Conservation (phyloP, 2,888 invertebrate species). For the Pycnomerus fuliginosus region DNA sequence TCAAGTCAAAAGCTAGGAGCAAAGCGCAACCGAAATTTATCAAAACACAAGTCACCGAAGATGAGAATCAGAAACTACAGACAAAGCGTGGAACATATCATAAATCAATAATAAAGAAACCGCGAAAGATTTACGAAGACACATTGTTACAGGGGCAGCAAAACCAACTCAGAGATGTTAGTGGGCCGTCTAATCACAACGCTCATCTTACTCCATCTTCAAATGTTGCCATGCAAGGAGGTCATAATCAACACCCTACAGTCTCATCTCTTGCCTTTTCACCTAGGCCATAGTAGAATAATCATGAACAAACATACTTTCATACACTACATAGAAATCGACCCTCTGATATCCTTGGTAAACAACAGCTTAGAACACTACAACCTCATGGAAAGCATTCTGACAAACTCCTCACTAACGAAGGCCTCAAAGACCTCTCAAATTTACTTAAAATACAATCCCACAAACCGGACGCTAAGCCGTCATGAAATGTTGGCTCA, state of each 20-base stretch:
- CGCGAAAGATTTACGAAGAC: slow-evolving; percentile 3
- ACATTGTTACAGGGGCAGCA: slow-evolving; percentile 1
- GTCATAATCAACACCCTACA: slow-evolving; percentile 2
- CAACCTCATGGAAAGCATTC: slow-evolving; percentile 3
- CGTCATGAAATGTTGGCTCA: too few relatives aligned
- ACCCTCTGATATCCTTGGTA: slow-evolving; percentile 7
- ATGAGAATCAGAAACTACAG: slow-evolving; percentile 7
- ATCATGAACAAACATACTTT: slow-evolving; percentile 14
- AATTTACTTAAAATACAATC: too few relatives aligned
- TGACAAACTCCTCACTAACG: neutral
- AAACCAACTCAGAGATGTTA: too few relatives aligned
- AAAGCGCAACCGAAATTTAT: slow-evolving; percentile 13
- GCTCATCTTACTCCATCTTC: too few relatives aligned
- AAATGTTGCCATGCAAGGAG: too few relatives aligned
- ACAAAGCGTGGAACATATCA: slow-evolving; percentile 6
- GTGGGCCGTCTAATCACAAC: too few relatives aligned
- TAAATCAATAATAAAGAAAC: slow-evolving; percentile 8
- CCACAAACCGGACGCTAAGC: too few relatives aligned
- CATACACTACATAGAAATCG: slow-evolving; percentile 19
- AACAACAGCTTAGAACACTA: slow-evolving; percentile 11
- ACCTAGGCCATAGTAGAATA: slow-evolving; percentile 12
- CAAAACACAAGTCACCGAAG: neutral
- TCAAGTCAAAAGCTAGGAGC: slow-evolving; percentile 6
- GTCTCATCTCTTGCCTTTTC: slow-evolving; percentile 12
- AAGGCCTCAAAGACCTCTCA: neutral